phyloP scores from a whole-genome alignment of 2,797 vertebrate genomes.

The Arrhamphus sclerolepis region DNA sequence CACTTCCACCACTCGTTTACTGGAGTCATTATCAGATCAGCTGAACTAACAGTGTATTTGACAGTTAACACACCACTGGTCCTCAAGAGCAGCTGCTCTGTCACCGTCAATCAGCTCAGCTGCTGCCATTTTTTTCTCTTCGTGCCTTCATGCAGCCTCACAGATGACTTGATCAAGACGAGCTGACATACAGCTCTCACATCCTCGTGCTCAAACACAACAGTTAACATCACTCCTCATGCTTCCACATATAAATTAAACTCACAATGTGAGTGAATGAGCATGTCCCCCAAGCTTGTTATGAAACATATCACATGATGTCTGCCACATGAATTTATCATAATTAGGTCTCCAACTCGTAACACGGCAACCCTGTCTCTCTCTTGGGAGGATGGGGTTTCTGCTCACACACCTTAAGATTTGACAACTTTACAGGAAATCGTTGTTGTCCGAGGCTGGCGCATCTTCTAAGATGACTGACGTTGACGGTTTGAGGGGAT shows the following conservation, averaged over 20 bases:
- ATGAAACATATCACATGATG: conserved; percentile 45
- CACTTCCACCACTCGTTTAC: conserved; percentile 9
- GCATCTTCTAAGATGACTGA: conserved; percentile 50
- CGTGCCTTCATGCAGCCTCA: conserved; percentile 17
- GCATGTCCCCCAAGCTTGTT: conserved; percentile 55
- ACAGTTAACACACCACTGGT: conserved; percentile 30
- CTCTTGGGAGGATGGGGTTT: conserved; percentile 38
- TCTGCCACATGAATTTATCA: conserved; percentile 62
- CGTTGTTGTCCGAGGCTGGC: conserved; percentile 45
- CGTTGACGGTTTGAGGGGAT: conserved; percentile 28
- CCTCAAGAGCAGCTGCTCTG: conserved; percentile 16
- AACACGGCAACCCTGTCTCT: conserved; percentile 34
- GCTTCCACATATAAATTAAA: conserved; percentile 45
- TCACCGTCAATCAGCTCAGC: conserved; percentile 38
- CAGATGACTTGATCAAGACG: conserved; percentile 28
- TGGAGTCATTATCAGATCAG: conserved; percentile 21
- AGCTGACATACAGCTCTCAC: conserved; percentile 34
- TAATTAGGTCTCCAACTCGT: conserved; percentile 63
- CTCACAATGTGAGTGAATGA: conserved; percentile 54
- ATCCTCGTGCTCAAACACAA: conserved; percentile 4
- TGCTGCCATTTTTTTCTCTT: conserved; percentile 18
- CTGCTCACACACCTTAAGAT: conserved; percentile 42
- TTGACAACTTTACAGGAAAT: conserved; percentile 70
- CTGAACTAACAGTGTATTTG: conserved; percentile 14
- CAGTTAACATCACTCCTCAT: conserved; percentile 34